Conservation (phyloP, 2,113 vertebrate genomes). For the Coptodon rendalli region DNA sequence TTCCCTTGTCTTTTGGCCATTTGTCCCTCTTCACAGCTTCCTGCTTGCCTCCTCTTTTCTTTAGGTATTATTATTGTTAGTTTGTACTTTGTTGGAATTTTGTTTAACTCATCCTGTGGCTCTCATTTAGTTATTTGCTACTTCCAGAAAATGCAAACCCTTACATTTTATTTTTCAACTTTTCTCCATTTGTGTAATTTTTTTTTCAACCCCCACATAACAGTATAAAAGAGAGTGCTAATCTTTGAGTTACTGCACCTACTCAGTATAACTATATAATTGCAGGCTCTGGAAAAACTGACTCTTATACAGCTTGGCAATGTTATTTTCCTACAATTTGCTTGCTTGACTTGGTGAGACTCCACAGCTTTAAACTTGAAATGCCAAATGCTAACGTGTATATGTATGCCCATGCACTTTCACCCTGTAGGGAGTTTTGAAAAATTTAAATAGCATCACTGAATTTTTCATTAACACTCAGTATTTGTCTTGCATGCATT, state of each 20-base stretch:
- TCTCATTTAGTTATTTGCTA: background rate
- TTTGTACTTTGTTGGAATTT: background rate
- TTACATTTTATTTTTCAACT: background rate
- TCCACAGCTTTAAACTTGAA: background rate
- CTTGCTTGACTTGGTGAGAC: background rate
- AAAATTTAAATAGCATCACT: conserved; percentile 2
- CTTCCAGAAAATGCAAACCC: background rate
- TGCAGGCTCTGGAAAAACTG: background rate
- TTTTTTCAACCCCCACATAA: background rate
- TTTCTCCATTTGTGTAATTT: background rate
- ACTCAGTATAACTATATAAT: background rate
- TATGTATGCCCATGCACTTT: background rate
- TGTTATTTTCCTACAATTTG: background rate
- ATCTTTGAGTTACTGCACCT: background rate
- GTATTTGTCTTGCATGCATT: background rate
- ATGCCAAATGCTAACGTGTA: background rate
- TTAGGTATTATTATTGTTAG: background rate
- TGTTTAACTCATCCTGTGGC: background rate
- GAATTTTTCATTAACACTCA: background rate
- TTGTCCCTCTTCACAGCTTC: background rate
- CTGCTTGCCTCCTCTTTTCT: background rate
- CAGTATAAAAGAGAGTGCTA: background rate
- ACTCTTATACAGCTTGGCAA: background rate
- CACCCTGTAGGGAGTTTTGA: background rate
- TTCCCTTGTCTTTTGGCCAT: background rate